Percentiles rank a stretch among this genome's conserved stretches.
These are phyloP conservation scores for Rostratula benghalensis DNA, from an alignment of 2,113 vertebrate species.

Conservation along the genomic window DNA sequence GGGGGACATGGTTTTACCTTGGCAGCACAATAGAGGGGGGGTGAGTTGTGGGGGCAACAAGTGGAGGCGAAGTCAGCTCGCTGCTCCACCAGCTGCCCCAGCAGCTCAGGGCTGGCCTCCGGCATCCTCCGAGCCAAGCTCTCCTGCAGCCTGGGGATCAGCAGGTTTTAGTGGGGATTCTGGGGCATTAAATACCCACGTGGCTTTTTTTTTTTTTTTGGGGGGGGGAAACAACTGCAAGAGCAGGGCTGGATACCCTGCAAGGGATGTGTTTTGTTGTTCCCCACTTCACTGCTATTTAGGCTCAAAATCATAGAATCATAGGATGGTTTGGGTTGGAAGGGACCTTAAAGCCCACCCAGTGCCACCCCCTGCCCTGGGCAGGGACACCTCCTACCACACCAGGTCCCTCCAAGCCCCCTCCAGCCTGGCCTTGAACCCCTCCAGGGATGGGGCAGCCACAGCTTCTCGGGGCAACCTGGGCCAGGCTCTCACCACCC, in stretches of 20 bases:
- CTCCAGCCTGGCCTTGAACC: no score
- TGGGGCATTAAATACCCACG: rapidly evolving
- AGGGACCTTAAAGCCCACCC: no score
- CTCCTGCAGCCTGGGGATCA: slow-evolving; percentile 23
- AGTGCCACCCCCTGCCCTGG: no score
- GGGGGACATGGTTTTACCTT: neutral
- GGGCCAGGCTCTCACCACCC: no score
- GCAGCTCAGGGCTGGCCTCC: neutral
- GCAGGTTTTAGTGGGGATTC: rapidly evolving
- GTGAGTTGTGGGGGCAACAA: slow-evolving; percentile 26
- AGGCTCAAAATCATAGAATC: neutral
- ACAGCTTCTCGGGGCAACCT: no score
- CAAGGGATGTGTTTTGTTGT: rapidly evolving
- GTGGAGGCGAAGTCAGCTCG: neutral
- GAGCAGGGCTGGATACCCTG: neutral
- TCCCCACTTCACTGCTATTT: rapidly evolving
- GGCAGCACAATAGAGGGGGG: slow-evolving; percentile 30
- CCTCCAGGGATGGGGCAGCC: no score
- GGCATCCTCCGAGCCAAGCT: neutral
- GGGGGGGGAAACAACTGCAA: rapidly evolving
- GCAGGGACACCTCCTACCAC: no score
- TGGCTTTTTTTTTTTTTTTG: rapidly evolving
- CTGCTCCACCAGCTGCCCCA: slow-evolving; percentile 29
- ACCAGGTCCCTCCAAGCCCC: no score
- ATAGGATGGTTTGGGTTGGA: no score